phyloP scores from a whole-genome alignment of 2,888 invertebrate genomes.

The Drosophila koepferae region DNA sequence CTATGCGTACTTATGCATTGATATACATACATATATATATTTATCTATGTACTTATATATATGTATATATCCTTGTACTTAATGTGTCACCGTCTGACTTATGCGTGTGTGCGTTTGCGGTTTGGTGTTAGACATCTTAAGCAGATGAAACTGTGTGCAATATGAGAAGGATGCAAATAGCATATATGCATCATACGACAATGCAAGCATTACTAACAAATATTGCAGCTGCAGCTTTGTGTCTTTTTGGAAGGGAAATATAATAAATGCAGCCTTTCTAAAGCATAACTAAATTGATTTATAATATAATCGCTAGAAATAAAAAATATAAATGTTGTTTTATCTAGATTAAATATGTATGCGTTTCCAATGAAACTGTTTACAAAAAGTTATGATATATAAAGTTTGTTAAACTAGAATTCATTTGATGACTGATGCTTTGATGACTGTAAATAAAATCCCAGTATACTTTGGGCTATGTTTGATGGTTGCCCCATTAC shows the following conservation, averaged over 20 bases:
- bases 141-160: slow-evolving; percentile 20
- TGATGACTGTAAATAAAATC: too few relatives aligned
- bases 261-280: neutral
- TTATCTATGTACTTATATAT: neutral
- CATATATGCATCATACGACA: slow-evolving; percentile 1
- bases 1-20: slow-evolving; percentile 1
- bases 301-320: neutral
- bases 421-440: too few relatives aligned
- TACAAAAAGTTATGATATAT: too few relatives aligned
- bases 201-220: neutral
- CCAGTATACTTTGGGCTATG: too few relatives aligned
- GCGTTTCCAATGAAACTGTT: neutral
- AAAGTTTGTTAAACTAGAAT: too few relatives aligned
- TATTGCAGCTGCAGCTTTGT: neutral
- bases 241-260: neutral
- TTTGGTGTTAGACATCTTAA: slow-evolving; percentile 50
- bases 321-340: too few relatives aligned
- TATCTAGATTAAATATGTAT: too few relatives aligned
- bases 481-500: too few relatives aligned
- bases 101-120: slow-evolving; percentile 18
- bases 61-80: neutral
- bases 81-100: slow-evolving; percentile 11
- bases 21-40: neutral
- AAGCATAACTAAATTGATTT: neutral
- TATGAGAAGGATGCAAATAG: slow-evolving; percentile 4